Percentiles rank a stretch among this genome's conserved stretches.
phyloP scores from a whole-genome alignment of 2,797 vertebrate genomes.

The Anguilla obscura region DNA sequence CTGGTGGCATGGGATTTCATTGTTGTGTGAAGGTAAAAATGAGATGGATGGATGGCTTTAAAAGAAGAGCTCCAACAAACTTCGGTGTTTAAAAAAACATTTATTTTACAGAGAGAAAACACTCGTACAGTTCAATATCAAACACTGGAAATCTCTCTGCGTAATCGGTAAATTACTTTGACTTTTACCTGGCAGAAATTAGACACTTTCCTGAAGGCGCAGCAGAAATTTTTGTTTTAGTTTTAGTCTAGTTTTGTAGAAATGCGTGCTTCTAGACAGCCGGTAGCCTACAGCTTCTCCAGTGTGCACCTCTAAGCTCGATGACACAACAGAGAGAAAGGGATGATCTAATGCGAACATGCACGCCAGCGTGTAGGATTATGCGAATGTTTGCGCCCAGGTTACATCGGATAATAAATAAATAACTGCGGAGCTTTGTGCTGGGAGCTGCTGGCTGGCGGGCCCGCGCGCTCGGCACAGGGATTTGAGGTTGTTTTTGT shows the following conservation, averaged over 20 bases:
- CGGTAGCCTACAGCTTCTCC: neutral
- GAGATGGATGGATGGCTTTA: neutral
- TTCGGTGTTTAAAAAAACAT: neutral
- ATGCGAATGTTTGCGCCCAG: neutral
- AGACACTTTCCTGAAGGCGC: neutral
- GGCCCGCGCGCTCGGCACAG: slow-evolving; percentile 28
- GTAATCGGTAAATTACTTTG: neutral
- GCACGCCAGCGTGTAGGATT: neutral
- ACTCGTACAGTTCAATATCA: neutral
- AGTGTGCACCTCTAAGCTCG: neutral
- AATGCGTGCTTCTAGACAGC: neutral
- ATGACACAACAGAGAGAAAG: neutral
- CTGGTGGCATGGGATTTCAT: neutral
- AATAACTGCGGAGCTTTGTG: slow-evolving; percentile 8
- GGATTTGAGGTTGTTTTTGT: slow-evolving; percentile 46
- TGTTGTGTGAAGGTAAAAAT: neutral
- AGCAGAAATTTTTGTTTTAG: neutral
- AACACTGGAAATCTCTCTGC: neutral
- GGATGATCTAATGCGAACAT: neutral
- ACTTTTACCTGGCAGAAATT: neutral
- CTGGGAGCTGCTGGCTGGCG: slow-evolving; percentile 10
- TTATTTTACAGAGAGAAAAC: neutral
- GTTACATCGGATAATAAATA: slow-evolving; percentile 26
- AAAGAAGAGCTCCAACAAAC: neutral
- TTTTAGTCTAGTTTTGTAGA: neutral